phyloP scores from a whole-genome alignment of 2,797 vertebrate genomes.

The Etheostoma perlongum region DNA sequence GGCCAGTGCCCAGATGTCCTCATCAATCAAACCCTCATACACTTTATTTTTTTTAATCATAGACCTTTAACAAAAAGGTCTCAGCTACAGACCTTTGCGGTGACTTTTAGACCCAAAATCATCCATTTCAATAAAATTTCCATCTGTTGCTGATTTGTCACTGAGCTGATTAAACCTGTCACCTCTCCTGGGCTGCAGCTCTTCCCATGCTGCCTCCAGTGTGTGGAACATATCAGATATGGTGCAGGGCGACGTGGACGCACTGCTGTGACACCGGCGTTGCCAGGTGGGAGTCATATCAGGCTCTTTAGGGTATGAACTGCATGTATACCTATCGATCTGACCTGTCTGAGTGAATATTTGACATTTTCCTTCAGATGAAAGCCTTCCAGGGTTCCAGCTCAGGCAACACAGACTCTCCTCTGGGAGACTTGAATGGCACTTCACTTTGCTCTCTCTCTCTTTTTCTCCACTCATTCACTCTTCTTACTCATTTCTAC shows the following conservation, averaged over 20 bases:
- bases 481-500: slow-evolving; percentile 17
- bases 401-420: slow-evolving; percentile 37
- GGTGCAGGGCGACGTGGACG: neutral
- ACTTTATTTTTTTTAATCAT: neutral
- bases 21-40: neutral
- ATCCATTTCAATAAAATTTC: neutral
- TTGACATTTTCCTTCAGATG: slow-evolving; percentile 60
- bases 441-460: slow-evolving; percentile 23
- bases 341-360: slow-evolving; percentile 47
- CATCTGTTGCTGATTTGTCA: neutral
- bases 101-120: slow-evolving; percentile 39
- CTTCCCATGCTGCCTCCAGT: neutral
- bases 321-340: no score
- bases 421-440: slow-evolving; percentile 41
- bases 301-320: slow-evolving; percentile 5
- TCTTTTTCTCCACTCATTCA: slow-evolving; percentile 1
- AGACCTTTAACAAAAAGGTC: slow-evolving; percentile 29
- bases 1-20: neutral
- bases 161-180: neutral
- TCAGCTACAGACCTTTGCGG: slow-evolving; percentile 4
- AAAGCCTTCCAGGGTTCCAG: slow-evolving; percentile 43
- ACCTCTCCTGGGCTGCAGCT: neutral
- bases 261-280: neutral
- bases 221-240: neutral
- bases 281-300: slow-evolving; percentile 20